A percentile compares a stretch with the other conserved stretches of the same genome.
Evolutionary conservation across 2,797 vertebrate species (phyloP).

Genomic region (Coluber constrictor): DNA sequence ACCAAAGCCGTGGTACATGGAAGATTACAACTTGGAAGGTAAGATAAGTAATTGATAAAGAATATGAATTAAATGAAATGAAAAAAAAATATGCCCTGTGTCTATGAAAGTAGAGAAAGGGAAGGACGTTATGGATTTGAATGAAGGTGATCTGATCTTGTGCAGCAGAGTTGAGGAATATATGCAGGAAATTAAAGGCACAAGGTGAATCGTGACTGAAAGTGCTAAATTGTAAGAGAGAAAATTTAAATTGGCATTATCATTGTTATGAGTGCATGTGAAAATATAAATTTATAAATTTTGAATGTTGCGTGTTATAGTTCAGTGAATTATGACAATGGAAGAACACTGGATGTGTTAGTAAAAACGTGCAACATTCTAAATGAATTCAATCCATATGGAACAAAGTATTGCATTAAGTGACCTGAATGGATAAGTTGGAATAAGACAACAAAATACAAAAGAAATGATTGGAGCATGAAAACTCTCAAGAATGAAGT

Average conservation of each 20-base stretch:
- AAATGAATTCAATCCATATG: neutral
- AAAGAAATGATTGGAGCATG: neutral
- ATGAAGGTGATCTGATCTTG: neutral
- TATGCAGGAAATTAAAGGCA: neutral
- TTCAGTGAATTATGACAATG: neutral
- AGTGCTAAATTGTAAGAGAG: neutral
- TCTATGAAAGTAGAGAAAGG: neutral
- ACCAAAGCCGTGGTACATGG: neutral
- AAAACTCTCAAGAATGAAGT: neutral
- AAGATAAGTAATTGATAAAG: neutral
- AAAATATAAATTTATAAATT: neutral
- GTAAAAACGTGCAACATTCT: neutral
- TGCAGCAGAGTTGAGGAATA: neutral
- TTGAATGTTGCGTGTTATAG: neutral
- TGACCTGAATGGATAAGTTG: neutral
- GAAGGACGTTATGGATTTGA: neutral
- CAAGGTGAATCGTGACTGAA: neutral
- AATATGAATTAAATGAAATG: neutral
- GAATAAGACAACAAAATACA: neutral
- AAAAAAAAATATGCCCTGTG: neutral
- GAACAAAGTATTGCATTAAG: neutral
- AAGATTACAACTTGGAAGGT: neutral
- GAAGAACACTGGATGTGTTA: neutral
- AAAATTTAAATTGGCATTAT: neutral
- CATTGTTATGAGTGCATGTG: neutral